Percentiles rank a stretch among this genome's conserved stretches.
These are phyloP conservation scores for Tokudaia tokunoshimensis DNA, from an alignment of 2,797 vertebrate genomes.

Conservation along the genomic window DNA sequence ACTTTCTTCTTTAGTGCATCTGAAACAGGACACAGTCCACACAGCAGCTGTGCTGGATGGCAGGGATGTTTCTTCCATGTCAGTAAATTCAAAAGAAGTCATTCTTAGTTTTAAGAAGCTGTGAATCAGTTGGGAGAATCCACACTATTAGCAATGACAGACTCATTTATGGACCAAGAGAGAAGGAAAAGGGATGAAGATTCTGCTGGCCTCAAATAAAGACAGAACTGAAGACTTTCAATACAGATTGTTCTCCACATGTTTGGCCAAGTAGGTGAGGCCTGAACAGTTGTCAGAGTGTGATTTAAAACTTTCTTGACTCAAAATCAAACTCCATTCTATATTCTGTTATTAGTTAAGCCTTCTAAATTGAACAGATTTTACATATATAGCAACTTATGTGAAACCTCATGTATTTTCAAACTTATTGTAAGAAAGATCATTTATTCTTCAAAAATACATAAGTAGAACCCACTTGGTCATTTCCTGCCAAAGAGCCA, in stretches of 20 bases:
- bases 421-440: conserved; percentile 49
- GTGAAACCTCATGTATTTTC: conserved; percentile 49
- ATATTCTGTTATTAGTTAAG: neutral
- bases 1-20: neutral
- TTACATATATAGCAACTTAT: neutral
- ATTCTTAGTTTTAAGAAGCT: neutral
- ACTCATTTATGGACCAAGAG: neutral
- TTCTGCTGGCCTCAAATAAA: conserved; percentile 1
- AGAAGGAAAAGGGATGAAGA: conserved; percentile 12
- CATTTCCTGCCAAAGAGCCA: conserved; percentile 17
- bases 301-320: conserved; percentile 48
- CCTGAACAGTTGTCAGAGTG: neutral
- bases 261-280: neutral
- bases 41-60: neutral
- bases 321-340: conserved; percentile 37
- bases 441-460: conserved; percentile 42
- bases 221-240: neutral
- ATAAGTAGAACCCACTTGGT: conserved; percentile 46
- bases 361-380: conserved; percentile 32
- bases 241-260: conserved; percentile 43
- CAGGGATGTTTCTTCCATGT: neutral
- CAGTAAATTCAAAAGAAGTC: conserved; percentile 19
- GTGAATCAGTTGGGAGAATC: neutral
- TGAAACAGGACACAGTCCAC: neutral
- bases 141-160: conserved; percentile 37